Evolutionary conservation across 2,888 invertebrate species (phyloP).

Genomic region (Scaptomyza flava): DNA sequence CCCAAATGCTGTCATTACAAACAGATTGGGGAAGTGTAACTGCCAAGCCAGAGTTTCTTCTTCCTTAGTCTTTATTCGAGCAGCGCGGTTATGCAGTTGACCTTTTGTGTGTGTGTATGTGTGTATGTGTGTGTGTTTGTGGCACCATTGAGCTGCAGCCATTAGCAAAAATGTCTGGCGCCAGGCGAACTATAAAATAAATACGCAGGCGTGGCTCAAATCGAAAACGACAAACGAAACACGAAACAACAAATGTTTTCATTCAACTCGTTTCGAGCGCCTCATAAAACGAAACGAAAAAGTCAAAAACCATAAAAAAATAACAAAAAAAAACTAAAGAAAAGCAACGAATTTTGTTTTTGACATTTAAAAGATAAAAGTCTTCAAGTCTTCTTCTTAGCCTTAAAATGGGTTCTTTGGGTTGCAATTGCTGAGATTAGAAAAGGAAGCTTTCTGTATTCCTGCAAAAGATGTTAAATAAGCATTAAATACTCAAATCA

Average conservation of each 20-base stretch:
- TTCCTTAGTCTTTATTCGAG: not conserved
- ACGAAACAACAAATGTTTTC: conserved; percentile 36
- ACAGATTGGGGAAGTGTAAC: conserved; percentile 6
- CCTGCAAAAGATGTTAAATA: not conserved
- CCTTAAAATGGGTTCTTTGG: not conserved
- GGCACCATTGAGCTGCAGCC: conserved; percentile 39
- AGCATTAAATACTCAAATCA: not conserved
- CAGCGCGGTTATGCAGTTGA: conserved; percentile 58
- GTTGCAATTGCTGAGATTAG: not conserved
- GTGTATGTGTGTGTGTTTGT: not conserved
- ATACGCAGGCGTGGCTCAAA: conserved; percentile 64
- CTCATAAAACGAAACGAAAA: conserved; percentile 28
- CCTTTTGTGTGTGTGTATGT: conserved; percentile 44
- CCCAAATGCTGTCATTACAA: conserved; percentile 7
- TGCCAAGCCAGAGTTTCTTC: not conserved
- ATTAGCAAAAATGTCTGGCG: conserved; percentile 69
- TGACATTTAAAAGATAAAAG: conserved; percentile 1
- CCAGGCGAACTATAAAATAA: conserved; percentile 71
- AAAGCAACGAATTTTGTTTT: not conserved
- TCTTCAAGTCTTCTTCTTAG: not conserved
- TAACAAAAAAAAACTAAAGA: not conserved
- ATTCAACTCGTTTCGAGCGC: conserved; percentile 25
- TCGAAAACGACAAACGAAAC: conserved; percentile 39
- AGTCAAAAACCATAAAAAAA: conserved; percentile 3
- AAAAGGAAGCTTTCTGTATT: not conserved